A percentile compares a stretch with the other conserved stretches of the same genome.
phyloP scores from a whole-genome alignment of 1,140 invertebrate genomes.

The Calosoma granatense region DNA sequence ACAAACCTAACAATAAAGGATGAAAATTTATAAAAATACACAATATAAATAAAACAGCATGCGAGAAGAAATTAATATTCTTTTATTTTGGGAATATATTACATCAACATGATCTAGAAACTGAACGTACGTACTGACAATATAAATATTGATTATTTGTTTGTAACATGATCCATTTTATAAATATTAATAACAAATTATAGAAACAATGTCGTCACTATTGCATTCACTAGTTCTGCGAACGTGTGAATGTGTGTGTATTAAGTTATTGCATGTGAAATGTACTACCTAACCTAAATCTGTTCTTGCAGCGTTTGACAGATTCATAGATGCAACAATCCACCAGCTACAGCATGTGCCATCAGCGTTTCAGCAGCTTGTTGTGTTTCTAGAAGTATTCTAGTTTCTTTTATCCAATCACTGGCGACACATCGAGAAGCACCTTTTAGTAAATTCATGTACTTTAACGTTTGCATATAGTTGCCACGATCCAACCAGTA shows the following conservation, averaged over 20 bases:
- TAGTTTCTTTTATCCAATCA: constrained; percentile 80
- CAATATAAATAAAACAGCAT: not conserved
- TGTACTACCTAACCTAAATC: not conserved
- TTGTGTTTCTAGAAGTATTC: constrained; percentile 76
- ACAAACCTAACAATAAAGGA: too few species aligned
- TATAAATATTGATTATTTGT: not conserved
- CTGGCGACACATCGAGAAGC: constrained; percentile 68
- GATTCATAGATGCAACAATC: constrained; percentile 54
- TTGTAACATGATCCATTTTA: not conserved
- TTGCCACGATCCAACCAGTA: constrained; percentile 80
- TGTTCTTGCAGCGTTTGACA: not conserved
- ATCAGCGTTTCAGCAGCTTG: constrained; percentile 80
- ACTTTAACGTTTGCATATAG: constrained; percentile 71
- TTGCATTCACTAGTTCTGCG: not conserved
- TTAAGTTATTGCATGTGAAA: too few species aligned
- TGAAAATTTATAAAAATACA: too few species aligned
- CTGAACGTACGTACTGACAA: too few species aligned
- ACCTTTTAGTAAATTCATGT: constrained; percentile 83
- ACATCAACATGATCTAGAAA: not conserved
- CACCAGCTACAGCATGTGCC: constrained; percentile 69
- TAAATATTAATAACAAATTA: not conserved
- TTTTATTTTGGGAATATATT: not conserved
- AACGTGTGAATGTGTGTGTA: not conserved
- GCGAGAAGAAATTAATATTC: not conserved
- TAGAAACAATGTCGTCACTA: not conserved